Evolutionary conservation across 2,888 invertebrate species (phyloP).

Genomic region (Chalcosyrphus nemorum): DNA sequence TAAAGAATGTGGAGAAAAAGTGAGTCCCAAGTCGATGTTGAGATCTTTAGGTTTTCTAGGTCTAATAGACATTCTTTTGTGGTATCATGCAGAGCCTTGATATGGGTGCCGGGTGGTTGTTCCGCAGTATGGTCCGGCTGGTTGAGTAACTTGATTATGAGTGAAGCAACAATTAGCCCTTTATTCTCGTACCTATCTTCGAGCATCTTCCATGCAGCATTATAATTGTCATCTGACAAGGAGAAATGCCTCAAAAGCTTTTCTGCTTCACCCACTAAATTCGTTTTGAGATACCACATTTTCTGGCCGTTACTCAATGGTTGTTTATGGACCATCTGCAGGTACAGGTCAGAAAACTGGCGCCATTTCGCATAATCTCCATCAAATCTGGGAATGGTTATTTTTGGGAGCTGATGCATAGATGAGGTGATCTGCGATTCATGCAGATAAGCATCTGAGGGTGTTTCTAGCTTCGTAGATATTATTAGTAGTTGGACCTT

Average conservation of each 20-base stretch:
- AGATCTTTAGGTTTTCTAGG: neutral
- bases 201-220: too few relatives aligned
- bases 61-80: conserved; percentile 6
- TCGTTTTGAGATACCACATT: too few relatives aligned
- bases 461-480: too few relatives aligned
- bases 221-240: neutral
- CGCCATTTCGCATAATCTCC: neutral
- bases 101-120: neutral
- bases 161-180: too few relatives aligned
- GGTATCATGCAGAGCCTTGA: conserved; percentile 1
- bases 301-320: too few relatives aligned
- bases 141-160: too few relatives aligned
- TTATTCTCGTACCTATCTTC: too few relatives aligned
- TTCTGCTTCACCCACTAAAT: neutral
- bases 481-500: too few relatives aligned
- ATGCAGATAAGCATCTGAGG: too few relatives aligned
- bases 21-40: neutral
- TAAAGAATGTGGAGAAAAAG: neutral
- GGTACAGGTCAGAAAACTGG: neutral
- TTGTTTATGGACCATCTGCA: too few relatives aligned
- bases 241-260: neutral
- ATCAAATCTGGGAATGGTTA: neutral
- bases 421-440: neutral
- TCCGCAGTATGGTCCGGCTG: too few relatives aligned
- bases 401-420: neutral